phyloP scores from a whole-genome alignment of 2,888 invertebrate genomes.

The Liposcelis brunnea region DNA sequence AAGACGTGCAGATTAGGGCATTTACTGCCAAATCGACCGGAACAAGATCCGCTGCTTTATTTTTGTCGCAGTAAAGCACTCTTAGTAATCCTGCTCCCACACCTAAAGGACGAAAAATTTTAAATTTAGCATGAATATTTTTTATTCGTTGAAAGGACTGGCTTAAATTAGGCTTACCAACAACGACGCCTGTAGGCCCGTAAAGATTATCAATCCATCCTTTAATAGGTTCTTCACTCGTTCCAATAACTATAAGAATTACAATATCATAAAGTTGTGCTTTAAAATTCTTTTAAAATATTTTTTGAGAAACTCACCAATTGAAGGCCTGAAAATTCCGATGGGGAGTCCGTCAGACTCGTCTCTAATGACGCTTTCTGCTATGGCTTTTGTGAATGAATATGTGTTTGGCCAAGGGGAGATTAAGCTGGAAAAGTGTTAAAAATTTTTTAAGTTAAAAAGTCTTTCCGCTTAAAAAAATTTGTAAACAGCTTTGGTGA shows the following conservation, averaged over 20 bases:
- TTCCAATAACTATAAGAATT: constrained; percentile 19
- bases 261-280: too few relatives aligned
- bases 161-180: constrained; percentile 15
- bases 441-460: neutral
- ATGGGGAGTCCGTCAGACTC: constrained; percentile 33
- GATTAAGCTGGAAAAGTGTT: constrained; percentile 19
- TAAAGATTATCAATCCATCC: constrained; percentile 42
- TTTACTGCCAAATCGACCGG: constrained; percentile 38
- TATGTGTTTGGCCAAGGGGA: constrained; percentile 38
- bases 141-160: too few relatives aligned
- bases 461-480: too few relatives aligned
- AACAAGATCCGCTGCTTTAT: constrained; percentile 33
- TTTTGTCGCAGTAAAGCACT: constrained; percentile 29
- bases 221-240: constrained; percentile 23
- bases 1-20: constrained; percentile 32
- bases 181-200: constrained; percentile 31
- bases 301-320: constrained; percentile 27
- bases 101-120: constrained; percentile 13
- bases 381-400: constrained; percentile 41
- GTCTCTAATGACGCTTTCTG: constrained; percentile 32
- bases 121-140: too few relatives aligned
- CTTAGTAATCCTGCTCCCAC: constrained; percentile 33
- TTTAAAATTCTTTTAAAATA: too few relatives aligned
- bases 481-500: too few relatives aligned
- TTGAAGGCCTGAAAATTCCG: constrained; percentile 38